A percentile compares a stretch with the other conserved stretches of the same genome.
These are phyloP conservation scores for Ophiothrix spiculata DNA, from an alignment of 35 echinoderm and acorn worm genomes.

Conservation along the genomic window DNA sequence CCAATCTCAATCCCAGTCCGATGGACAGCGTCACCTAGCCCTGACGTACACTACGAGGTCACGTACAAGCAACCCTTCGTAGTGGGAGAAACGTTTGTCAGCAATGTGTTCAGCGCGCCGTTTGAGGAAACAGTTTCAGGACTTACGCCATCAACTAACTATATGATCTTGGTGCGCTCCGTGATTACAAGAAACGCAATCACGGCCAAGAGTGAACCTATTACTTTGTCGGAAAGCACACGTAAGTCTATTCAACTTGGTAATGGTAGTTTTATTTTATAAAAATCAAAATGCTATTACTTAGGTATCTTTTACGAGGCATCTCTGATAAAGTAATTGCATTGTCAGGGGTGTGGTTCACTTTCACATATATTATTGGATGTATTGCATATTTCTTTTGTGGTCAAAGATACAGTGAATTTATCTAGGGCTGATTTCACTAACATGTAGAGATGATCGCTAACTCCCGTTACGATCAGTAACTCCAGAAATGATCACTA, in stretches of 20 bases:
- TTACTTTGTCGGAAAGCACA: neutral
- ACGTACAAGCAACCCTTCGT: neutral
- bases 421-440: no score
- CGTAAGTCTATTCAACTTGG: neutral
- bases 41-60: constrained; percentile 25
- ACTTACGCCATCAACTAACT: constrained; percentile 1
- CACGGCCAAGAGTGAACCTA: constrained; percentile 5
- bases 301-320: no score
- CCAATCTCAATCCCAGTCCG: neutral
- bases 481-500: no score
- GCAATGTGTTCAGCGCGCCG: no score
- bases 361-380: no score
- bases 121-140: neutral
- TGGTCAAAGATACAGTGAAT: no score
- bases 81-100: neutral
- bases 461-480: no score
- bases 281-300: no score
- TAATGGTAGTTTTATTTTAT: neutral
- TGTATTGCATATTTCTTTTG: no score
- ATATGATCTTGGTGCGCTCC: constrained; percentile 5
- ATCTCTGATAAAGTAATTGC: no score
- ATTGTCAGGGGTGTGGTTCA: no score
- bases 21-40: neutral
- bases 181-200: constrained; percentile 13
- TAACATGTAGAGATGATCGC: no score